Conservation (phyloP, 2,888 invertebrate species). For the Thelaira solivaga region DNA sequence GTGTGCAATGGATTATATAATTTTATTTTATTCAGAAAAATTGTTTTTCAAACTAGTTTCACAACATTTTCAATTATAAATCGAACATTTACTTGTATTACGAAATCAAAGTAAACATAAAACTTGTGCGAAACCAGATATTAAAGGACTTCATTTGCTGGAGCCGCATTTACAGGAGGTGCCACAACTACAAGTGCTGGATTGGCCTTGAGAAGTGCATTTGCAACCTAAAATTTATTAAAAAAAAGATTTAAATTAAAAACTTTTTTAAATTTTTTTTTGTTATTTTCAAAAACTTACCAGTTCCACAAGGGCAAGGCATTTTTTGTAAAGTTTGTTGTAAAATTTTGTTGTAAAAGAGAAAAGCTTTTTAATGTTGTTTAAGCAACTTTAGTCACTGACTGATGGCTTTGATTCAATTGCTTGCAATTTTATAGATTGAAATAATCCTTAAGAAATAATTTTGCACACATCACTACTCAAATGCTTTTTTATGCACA, state of each 20-base stretch:
- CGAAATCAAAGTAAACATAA: too few relatives aligned
- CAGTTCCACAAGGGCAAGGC: conserved; percentile 74
- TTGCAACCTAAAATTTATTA: too few relatives aligned
- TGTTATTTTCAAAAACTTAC: conserved; percentile 66
- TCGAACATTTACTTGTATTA: too few relatives aligned
- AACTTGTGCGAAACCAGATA: background rate
- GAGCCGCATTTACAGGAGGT: conserved; percentile 66
- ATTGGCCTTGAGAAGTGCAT: conserved; percentile 69
- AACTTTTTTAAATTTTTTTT: too few relatives aligned
- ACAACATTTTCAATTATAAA: too few relatives aligned
- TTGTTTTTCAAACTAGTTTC: too few relatives aligned
- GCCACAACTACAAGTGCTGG: conserved; percentile 68
- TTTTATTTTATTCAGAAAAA: too few relatives aligned
- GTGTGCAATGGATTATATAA: too few relatives aligned
- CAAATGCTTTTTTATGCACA: too few relatives aligned
- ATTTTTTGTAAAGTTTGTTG: conserved; percentile 63
- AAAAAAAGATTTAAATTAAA: too few relatives aligned
- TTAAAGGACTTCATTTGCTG: conserved; percentile 10
- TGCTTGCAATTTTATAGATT: conserved; percentile 59
- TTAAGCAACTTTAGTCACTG: conserved; percentile 38
- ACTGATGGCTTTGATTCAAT: conserved; percentile 47
- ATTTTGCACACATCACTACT: too few relatives aligned
- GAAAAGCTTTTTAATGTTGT: conserved; percentile 25
- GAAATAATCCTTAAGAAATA: too few relatives aligned
- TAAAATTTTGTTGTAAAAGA: conserved; percentile 36